A percentile compares a stretch with the other conserved stretches of the same genome.
Evolutionary conservation across 2,888 invertebrate species (phyloP).

Genomic region (Drosophila rubida): DNA sequence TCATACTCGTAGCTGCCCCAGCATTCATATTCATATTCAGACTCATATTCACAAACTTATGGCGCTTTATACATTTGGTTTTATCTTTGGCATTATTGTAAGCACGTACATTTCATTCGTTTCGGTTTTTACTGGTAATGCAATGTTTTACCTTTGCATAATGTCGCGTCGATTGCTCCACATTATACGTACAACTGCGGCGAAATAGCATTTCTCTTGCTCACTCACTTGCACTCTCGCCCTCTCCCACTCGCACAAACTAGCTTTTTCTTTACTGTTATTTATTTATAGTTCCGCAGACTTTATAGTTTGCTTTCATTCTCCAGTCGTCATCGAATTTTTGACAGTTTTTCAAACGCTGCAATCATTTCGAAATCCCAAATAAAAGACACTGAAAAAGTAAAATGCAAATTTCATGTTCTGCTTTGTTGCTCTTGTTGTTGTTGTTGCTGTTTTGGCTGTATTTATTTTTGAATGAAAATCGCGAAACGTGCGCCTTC

Average conservation of each 20-base stretch:
- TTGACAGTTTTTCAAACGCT: slow-evolving; percentile 31
- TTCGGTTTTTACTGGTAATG: slow-evolving; percentile 24
- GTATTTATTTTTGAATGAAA: slow-evolving; percentile 43
- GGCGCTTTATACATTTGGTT: slow-evolving; percentile 6
- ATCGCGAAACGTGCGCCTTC: slow-evolving; percentile 30
- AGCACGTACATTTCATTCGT: slow-evolving; percentile 61
- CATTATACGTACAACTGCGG: slow-evolving; percentile 83
- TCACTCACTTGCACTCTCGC: neutral
- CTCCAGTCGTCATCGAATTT: slow-evolving; percentile 18
- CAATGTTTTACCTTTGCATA: slow-evolving; percentile 82
- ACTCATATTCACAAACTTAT: slow-evolving; percentile 21
- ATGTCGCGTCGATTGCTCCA: slow-evolving; percentile 83
- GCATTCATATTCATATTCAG: slow-evolving; percentile 9
- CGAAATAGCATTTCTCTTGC: slow-evolving; percentile 80
- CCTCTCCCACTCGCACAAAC: neutral
- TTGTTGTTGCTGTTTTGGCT: neutral
- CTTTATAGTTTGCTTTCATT: slow-evolving; percentile 16
- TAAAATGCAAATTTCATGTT: slow-evolving; percentile 31
- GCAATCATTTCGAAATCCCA: slow-evolving; percentile 17
- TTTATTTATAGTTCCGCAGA: neutral
- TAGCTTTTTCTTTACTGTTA: neutral
- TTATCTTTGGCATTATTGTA: slow-evolving; percentile 21
- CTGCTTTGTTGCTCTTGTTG: slow-evolving; percentile 7
- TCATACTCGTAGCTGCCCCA: neutral
- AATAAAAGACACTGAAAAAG: slow-evolving; percentile 5